phyloP scores from a whole-genome alignment of 2,113 vertebrate species.

The Dasyprocta punctata region DNA sequence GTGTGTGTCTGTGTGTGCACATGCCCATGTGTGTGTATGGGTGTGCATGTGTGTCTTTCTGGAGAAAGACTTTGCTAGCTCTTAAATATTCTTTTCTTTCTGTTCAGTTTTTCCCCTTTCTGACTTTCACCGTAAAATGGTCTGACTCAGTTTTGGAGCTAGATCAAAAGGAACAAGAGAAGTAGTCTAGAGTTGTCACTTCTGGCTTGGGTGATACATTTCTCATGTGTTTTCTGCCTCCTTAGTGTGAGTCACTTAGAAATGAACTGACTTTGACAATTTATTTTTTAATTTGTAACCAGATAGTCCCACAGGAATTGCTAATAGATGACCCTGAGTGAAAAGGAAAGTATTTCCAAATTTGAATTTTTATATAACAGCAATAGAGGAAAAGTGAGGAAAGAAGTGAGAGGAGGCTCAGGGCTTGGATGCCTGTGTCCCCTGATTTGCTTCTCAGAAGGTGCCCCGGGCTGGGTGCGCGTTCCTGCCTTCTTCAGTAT shows the following conservation, averaged over 20 bases:
- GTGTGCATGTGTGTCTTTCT: neutral
- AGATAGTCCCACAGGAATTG: neutral
- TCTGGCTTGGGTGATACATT: neutral
- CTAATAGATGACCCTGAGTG: neutral
- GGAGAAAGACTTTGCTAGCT: neutral
- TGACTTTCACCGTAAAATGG: neutral
- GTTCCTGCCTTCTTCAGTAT: neutral
- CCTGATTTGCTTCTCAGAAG: neutral
- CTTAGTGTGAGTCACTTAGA: neutral
- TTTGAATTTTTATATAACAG: neutral
- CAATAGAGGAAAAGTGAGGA: neutral
- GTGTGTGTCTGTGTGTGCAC: neutral
- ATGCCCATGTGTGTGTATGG: too few species aligned
- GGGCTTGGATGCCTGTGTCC: neutral
- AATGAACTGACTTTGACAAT: neutral
- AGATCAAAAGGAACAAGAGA: neutral
- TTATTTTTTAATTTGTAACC: slow-evolving; percentile 9
- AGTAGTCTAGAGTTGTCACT: neutral
- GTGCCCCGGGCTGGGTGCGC: neutral
- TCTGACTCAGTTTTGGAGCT: neutral
- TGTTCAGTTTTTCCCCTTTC: neutral
- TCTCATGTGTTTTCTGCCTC: neutral
- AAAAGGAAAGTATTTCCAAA: neutral
- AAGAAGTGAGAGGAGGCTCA: neutral
- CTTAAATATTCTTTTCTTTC: neutral